Conservation (phyloP, 2,888 invertebrate genomes). For the Dione vanillae region DNA sequence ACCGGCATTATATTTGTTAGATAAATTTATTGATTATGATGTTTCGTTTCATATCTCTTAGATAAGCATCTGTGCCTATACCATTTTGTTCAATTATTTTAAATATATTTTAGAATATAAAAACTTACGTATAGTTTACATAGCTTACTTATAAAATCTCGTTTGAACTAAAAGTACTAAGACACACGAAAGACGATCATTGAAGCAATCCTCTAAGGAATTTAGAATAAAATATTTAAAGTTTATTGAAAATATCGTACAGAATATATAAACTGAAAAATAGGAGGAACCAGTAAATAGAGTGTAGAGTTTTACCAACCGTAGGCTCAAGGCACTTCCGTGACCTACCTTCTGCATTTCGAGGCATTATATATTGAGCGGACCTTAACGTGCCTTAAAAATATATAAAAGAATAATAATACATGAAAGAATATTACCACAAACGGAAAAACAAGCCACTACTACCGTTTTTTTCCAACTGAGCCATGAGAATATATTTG, state of each 20-base stretch:
- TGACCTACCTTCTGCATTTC: too few species aligned
- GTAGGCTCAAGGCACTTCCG: too few species aligned
- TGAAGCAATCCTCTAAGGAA: background rate
- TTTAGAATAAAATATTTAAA: conserved; percentile 22
- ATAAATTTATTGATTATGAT: too few species aligned
- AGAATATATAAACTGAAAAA: background rate
- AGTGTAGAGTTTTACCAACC: background rate
- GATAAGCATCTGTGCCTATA: too few species aligned
- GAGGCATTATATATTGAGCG: too few species aligned
- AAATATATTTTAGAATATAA: too few species aligned
- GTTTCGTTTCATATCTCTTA: too few species aligned
- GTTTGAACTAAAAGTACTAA: background rate
- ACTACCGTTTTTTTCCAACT: background rate
- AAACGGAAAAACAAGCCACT: background rate
- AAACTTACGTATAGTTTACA: background rate
- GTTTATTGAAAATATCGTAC: conserved; percentile 12
- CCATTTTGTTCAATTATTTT: too few species aligned
- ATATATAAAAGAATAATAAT: too few species aligned
- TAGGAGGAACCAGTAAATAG: background rate
- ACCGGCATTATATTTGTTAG: too few species aligned
- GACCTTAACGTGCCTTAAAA: too few species aligned
- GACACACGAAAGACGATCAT: conserved; percentile 13
- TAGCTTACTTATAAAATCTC: background rate
- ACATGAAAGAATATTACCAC: background rate
- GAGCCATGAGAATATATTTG: background rate